Conservation (phyloP, 2,113 vertebrate species). For the Silurus meridionalis region DNA sequence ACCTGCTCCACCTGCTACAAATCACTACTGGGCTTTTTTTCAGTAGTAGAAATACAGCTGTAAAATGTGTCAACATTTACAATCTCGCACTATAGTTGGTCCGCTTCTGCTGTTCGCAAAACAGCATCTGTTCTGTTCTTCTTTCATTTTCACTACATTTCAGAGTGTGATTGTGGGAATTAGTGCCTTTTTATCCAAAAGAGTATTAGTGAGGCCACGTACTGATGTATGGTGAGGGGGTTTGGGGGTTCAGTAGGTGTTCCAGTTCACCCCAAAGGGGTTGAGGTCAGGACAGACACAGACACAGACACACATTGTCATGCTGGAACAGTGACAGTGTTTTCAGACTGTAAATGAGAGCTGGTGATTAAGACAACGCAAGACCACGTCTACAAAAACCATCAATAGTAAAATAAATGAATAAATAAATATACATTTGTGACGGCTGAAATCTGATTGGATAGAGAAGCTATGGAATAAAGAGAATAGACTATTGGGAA, state of each 20-base stretch:
- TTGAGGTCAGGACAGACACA: background rate
- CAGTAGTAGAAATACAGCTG: background rate
- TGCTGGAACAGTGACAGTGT: no score
- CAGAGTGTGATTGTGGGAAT: background rate
- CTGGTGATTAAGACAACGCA: no score
- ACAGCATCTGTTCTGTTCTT: background rate
- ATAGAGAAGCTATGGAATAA: no score
- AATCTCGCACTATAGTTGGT: background rate
- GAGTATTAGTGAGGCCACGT: background rate
- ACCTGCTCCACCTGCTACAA: background rate
- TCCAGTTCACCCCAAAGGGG: background rate
- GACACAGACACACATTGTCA: no score
- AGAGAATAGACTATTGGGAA: no score
- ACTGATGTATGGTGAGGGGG: background rate
- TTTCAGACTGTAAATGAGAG: no score
- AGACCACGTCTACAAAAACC: no score
- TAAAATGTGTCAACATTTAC: background rate
- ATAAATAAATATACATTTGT: no score
- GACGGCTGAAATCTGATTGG: no score
- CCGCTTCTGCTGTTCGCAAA: background rate
- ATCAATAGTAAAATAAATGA: no score
- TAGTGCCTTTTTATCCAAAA: background rate
- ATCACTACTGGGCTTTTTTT: background rate
- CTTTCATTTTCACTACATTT: background rate
- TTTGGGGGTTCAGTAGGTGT: background rate